phyloP scores from a whole-genome alignment of 2,888 invertebrate genomes.

The Synanthedon tipuliformis region DNA sequence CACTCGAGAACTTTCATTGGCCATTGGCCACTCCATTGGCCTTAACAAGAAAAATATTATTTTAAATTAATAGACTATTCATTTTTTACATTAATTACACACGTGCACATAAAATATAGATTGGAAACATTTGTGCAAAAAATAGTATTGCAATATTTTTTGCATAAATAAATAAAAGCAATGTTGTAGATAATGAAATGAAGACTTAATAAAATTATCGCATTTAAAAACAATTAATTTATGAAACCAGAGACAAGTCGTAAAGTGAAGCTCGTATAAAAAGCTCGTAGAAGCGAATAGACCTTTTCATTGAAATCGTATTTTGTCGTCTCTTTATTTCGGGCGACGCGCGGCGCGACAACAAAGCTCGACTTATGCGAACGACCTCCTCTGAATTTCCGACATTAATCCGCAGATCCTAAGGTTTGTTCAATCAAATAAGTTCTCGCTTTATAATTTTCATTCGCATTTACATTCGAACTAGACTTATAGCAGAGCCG shows the following conservation, averaged over 20 bases:
- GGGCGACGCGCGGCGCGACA: constrained; percentile 11
- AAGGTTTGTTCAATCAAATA: constrained; percentile 64
- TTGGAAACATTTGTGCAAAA: too few species aligned
- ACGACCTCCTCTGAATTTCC: constrained; percentile 35
- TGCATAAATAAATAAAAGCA: too few species aligned
- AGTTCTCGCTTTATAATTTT: constrained; percentile 63
- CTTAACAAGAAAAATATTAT: too few species aligned
- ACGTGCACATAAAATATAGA: too few species aligned
- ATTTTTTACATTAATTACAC: too few species aligned
- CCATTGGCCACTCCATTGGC: too few species aligned
- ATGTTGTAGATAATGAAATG: too few species aligned
- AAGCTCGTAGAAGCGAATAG: constrained; percentile 2
- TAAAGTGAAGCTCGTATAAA: background rate
- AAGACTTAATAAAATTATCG: background rate
- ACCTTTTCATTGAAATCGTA: constrained; percentile 19
- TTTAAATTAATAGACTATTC: too few species aligned
- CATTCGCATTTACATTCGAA: constrained; percentile 61
- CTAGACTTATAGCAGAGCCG: constrained; percentile 45
- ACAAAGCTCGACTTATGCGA: constrained; percentile 33
- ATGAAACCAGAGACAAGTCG: background rate
- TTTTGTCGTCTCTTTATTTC: constrained; percentile 20
- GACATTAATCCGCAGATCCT: constrained; percentile 55
- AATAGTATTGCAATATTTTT: too few species aligned
- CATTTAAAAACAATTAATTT: background rate
- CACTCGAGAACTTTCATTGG: too few species aligned